Evolutionary conservation across 2,888 invertebrate genomes (phyloP), one percentile per base, ranked within the genome.

Genomic region (Tiphia femorata): DNA sequence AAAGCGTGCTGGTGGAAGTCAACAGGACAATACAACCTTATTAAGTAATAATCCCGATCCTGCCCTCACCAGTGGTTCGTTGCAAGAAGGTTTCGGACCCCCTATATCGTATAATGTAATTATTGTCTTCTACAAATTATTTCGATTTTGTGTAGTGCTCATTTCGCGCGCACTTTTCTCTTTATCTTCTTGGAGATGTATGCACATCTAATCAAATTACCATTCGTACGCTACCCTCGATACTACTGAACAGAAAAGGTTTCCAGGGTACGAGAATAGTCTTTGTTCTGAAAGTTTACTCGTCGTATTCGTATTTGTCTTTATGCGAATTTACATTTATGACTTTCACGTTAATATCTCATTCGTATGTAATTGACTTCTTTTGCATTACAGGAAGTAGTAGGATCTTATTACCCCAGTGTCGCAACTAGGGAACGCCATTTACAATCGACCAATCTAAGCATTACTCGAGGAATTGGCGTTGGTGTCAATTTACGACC

Each of bases 361-460:
- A n/a, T n/a, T n/a, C n/a, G n/a, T n/a, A n/a, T n/a, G n/a, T n/a
- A n/a, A n/a, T n/a, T n/a, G n/a, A n/a, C n/a, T n/a, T n/a, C n/a
- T n/a, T n/a, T n/a, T n/a, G n/a, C n/a, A n/a, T n/a, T n/a, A n/a
- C 66, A 89, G 87, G 87, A 87, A 70, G 84, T 86, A 44, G 84
- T 87, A 54, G 89, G 90, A 46, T 86, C 89, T 35, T 91, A 90
- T 76, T 91, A 92, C 79, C 90, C 91, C 49, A 61, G 73, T 1
- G 62, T 70, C 4, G 48, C 70, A 2, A 67, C 67, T 2, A 66
- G 77, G 42, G 76, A 76, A 23, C 67, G 72, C 58, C 73, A 72
- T 86, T 88, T 54, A 87, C 90, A 79, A 87, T 90, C 75, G 84
- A 88, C 73, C 81, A 89, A 68, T 85, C 88, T 68, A 87, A 88